A percentile compares a stretch with the other conserved stretches of the same genome.
Conservation (phyloP, 2,888 invertebrate species). For the Campoletis raptor region DNA sequence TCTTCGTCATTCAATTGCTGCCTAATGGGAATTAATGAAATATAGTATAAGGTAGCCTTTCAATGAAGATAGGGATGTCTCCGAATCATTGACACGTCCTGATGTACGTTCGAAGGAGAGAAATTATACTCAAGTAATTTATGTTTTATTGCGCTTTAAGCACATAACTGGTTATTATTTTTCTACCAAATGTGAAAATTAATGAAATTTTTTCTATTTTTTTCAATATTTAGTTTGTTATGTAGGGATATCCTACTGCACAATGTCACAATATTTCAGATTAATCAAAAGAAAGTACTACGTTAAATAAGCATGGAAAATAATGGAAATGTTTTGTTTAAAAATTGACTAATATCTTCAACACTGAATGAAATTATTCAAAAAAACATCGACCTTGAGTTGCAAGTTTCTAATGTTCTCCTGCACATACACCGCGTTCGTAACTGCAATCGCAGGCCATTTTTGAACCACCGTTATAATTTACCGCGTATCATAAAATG, state of each 20-base stretch:
- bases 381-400: background rate
- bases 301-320: no score
- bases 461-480: constrained; percentile 26
- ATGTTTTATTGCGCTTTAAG: constrained; percentile 10
- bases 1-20: constrained; percentile 63
- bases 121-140: background rate
- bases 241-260: background rate
- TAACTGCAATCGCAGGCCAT: constrained; percentile 6
- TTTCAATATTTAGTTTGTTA: background rate
- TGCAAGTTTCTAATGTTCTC: background rate
- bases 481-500: constrained; percentile 1
- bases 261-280: no score
- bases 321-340: background rate
- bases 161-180: constrained; percentile 4
- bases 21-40: constrained; percentile 70
- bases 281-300: no score
- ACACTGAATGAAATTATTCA: background rate
- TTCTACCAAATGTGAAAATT: background rate
- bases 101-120: background rate
- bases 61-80: constrained; percentile 37
- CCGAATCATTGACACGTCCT: constrained; percentile 43
- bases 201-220: background rate
- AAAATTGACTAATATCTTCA: background rate
- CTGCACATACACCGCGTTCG: background rate
- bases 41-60: constrained; percentile 51